Evolutionary conservation across 2,888 invertebrate genomes (phyloP), one percentile per base, ranked within the genome.

Genomic region (Orthosia incerta): DNA sequence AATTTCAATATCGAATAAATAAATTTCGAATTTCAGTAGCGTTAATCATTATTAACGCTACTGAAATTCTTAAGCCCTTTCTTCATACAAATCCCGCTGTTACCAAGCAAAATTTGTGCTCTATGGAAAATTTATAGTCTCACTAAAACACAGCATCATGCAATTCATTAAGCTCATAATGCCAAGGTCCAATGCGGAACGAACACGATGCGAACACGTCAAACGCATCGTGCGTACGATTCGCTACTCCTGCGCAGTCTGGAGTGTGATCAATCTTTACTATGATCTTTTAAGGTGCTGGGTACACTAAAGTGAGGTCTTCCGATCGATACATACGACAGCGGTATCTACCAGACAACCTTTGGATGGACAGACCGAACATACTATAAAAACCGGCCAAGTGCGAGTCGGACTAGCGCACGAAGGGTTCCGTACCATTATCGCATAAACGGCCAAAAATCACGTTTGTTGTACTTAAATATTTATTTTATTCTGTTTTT

Each of bases 81-180:
- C 4, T 31, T 46, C 9, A 13, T 46, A 51, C 12, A 59, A 51
- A 73, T 46, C 48, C 59, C 7, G 1, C 20, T 70, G 75, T 78
- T 78, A 23, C 53, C 50, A 65, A 26, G 65, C 65, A 61, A 78
- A 23, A 72, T 56, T 48, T 20, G 59, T 75, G 31, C 12, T 63
- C n/a, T 16, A 55, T 23, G 76, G 79, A 80, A 71, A 80, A 71
- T 80, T 55, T 75, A 80, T 76, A 80, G n/a, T 50, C 23, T 26
- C 50, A 50, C 62, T 57, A 77, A 75, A 57, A 55, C 26, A 79
- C 61, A 79, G 31, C 51, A 70, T 55, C 62, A 65, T 79, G 76
- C 76, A 70, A 80, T 63, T 61, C 81, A 64, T 79, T 80, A 80
- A 57, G 71, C 63, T 62, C 26, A 45, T 80, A 80, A 80, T 79